Conservation (phyloP, 2,113 vertebrate species). For the Tamias sibiricus region DNA sequence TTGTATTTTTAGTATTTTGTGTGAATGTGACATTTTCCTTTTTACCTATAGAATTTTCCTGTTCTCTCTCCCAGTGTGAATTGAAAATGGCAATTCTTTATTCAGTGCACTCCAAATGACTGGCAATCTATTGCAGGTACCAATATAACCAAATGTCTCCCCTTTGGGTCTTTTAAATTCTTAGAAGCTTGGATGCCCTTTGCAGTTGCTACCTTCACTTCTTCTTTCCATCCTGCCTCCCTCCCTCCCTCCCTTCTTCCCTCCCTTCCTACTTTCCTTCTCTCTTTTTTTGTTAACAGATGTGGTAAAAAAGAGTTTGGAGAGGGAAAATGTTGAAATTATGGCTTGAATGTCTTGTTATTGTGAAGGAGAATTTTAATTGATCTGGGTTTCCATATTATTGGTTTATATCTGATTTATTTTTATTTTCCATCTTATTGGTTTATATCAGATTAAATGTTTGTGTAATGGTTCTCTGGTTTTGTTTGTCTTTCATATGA, state of each 20-base stretch:
- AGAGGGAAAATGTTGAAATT: conserved; percentile 26
- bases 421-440: conserved; percentile 41
- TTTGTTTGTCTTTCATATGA: conserved; percentile 37
- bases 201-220: conserved; percentile 16
- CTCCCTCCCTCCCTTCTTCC: neutral
- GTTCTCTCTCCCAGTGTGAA: conserved; percentile 56
- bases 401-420: neutral
- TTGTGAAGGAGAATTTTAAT: conserved; percentile 46
- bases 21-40: conserved; percentile 76
- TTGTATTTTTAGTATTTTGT: conserved; percentile 71
- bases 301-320: conserved; percentile 8
- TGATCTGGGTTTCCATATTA: conserved; percentile 22
- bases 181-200: conserved; percentile 53
- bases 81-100: conserved; percentile 53
- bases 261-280: neutral
- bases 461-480: neutral
- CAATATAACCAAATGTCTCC: conserved; percentile 66
- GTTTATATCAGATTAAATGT: neutral
- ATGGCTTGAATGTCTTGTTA: neutral
- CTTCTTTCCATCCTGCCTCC: neutral
- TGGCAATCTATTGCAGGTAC: conserved; percentile 31
- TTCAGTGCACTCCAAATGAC: conserved; percentile 62
- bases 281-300: neutral
- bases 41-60: conserved; percentile 59
- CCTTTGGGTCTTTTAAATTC: conserved; percentile 61